A percentile compares a stretch with the other conserved stretches of the same genome.
phyloP scores from a whole-genome alignment of 2,888 invertebrate genomes.

The Lithosia quadra region DNA sequence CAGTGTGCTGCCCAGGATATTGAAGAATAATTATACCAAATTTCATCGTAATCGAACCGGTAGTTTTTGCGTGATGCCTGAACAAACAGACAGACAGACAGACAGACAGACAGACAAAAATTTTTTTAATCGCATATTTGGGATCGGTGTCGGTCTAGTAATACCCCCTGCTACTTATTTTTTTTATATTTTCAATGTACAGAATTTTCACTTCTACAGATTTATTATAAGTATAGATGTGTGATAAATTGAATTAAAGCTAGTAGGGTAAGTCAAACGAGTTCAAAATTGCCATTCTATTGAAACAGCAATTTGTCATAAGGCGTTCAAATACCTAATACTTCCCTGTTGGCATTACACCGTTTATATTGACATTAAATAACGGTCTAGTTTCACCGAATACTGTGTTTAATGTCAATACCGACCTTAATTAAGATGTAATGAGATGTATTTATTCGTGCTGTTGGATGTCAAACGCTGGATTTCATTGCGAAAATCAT shows the following conservation, averaged over 20 bases:
- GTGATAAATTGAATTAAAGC: background rate
- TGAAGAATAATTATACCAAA: no score
- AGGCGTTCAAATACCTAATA: background rate
- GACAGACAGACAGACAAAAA: no score
- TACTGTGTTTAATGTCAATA: background rate
- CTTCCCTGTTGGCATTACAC: background rate
- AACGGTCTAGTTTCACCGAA: background rate
- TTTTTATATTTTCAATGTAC: no score
- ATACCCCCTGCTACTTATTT: no score
- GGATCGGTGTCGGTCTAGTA: no score
- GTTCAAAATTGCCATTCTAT: background rate
- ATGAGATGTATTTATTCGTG: background rate
- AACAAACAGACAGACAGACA: no score
- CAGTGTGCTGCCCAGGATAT: no score
- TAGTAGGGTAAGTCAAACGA: background rate
- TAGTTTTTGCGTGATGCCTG: no score
- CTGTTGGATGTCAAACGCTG: background rate
- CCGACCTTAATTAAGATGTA: background rate
- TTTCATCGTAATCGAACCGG: no score
- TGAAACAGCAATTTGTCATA: background rate
- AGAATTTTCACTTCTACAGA: no score
- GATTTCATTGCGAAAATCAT: background rate
- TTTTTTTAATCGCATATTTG: no score
- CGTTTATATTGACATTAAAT: conserved; percentile 1
- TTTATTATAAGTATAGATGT: no score